phyloP scores from a whole-genome alignment of 2,888 invertebrate species.

The Saturnia pavonia region DNA sequence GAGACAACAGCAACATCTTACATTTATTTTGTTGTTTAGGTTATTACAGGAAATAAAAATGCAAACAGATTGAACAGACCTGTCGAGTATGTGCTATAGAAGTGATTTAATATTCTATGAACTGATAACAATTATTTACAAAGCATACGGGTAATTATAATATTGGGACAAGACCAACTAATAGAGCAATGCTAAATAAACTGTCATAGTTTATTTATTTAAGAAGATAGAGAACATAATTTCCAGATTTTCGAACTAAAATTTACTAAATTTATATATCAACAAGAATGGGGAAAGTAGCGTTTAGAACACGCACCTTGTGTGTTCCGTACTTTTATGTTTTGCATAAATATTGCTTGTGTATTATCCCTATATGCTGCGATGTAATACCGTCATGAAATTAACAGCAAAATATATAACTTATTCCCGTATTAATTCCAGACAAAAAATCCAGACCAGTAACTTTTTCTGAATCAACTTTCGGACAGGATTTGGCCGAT shows the following conservation, averaged over 20 bases:
- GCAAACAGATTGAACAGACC: not conserved
- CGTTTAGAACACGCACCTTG: no score
- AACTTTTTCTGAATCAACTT: no score
- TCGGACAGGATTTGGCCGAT: no score
- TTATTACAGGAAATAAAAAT: not conserved
- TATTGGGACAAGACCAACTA: constrained; percentile 50
- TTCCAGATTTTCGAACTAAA: not conserved
- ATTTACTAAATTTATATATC: not conserved
- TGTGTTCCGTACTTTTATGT: no score
- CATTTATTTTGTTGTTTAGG: not conserved
- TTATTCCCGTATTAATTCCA: no score
- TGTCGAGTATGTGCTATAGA: constrained; percentile 9
- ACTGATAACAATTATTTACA: constrained; percentile 12
- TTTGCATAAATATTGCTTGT: no score
- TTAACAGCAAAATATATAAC: no score
- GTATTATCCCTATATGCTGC: no score
- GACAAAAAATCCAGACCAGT: no score
- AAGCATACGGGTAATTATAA: constrained; percentile 64
- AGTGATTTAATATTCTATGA: constrained; percentile 16
- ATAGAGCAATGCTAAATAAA: not conserved
- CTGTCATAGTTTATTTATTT: not conserved
- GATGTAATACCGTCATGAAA: no score
- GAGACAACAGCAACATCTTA: not conserved
- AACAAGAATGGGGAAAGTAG: no score
- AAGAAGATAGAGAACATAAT: not conserved